These are phyloP conservation scores for Campoplex capitator DNA, from an alignment of 2,888 invertebrate species.

Conservation along the genomic window DNA sequence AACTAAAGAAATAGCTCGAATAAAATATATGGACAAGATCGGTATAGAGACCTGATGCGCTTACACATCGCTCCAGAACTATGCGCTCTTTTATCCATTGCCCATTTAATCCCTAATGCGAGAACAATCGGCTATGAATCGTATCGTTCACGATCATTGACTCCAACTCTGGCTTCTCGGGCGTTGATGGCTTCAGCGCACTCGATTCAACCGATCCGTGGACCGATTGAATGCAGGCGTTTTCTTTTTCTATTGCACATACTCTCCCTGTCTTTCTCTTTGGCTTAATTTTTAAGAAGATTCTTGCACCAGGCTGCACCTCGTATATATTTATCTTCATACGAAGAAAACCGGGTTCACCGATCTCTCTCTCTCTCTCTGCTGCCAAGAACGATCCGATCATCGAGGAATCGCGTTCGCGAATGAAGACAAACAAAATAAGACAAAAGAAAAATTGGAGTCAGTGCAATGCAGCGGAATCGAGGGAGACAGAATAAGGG, in stretches of 20 bases:
- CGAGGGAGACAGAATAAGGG: neutral
- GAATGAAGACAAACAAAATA: slow-evolving; percentile 1
- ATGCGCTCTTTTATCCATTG: slow-evolving; percentile 22
- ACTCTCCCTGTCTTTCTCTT: neutral
- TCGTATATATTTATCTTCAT: slow-evolving; percentile 40
- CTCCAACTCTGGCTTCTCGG: slow-evolving; percentile 45
- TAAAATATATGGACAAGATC: slow-evolving; percentile 47
- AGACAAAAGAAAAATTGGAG: slow-evolving; percentile 1
- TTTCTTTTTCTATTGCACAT: slow-evolving; percentile 25
- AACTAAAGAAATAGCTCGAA: slow-evolving; percentile 32
- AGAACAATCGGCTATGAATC: slow-evolving; percentile 68
- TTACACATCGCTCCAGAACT: slow-evolving; percentile 20
- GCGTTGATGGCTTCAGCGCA: slow-evolving; percentile 63
- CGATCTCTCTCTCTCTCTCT: slow-evolving; percentile 34
- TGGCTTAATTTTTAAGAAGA: slow-evolving; percentile 7
- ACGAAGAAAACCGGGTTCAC: slow-evolving; percentile 27
- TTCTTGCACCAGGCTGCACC: slow-evolving; percentile 22
- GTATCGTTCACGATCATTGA: slow-evolving; percentile 66
- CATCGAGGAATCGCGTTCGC: slow-evolving; percentile 38
- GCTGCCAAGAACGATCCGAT: slow-evolving; percentile 55
- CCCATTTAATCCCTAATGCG: slow-evolving; percentile 64
- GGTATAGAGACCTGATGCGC: slow-evolving; percentile 8
- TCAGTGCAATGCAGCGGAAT: neutral
- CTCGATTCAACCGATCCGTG: slow-evolving; percentile 19
- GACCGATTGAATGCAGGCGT: slow-evolving; percentile 34